Conservation (phyloP, 2,888 invertebrate genomes). For the Oxyteleia sp. region DNA sequence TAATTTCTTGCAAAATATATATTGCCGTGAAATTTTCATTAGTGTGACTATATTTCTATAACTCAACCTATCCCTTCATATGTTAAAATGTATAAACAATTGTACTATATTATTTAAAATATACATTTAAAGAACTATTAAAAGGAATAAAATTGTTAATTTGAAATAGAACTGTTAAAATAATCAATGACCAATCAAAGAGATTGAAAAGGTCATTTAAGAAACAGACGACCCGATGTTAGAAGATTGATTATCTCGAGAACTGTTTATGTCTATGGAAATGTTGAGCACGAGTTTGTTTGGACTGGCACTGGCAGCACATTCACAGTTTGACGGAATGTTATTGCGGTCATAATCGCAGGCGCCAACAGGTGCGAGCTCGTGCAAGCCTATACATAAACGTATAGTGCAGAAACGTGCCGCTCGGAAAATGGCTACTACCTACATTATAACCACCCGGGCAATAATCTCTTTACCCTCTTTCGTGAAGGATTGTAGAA, state of each 20-base stretch:
- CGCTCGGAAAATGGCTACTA: slow-evolving; percentile 57
- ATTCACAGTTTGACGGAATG: slow-evolving; percentile 86
- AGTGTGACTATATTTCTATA: too few species aligned
- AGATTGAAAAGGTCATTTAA: slow-evolving; percentile 22
- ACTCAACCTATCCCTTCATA: too few species aligned
- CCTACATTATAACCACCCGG: slow-evolving; percentile 44
- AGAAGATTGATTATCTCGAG: slow-evolving; percentile 52
- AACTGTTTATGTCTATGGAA: slow-evolving; percentile 60
- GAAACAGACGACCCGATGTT: slow-evolving; percentile 6
- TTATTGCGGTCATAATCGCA: slow-evolving; percentile 87
- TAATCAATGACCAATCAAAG: background rate
- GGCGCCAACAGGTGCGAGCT: slow-evolving; percentile 87
- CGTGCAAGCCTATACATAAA: slow-evolving; percentile 81
- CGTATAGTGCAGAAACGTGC: slow-evolving; percentile 61
- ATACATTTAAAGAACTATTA: too few species aligned
- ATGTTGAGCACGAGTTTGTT: slow-evolving; percentile 63
- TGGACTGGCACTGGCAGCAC: slow-evolving; percentile 68
- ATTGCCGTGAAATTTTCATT: too few species aligned
- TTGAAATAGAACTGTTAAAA: background rate
- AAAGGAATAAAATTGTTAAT: too few species aligned
- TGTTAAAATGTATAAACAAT: too few species aligned
- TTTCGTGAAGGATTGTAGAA: slow-evolving; percentile 45
- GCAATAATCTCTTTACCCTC: slow-evolving; percentile 60
- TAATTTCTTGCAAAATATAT: too few species aligned
- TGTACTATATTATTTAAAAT: too few species aligned